These are phyloP conservation scores for Crotalus helleri DNA, from an alignment of 2,113 vertebrate genomes.

Conservation along the genomic window DNA sequence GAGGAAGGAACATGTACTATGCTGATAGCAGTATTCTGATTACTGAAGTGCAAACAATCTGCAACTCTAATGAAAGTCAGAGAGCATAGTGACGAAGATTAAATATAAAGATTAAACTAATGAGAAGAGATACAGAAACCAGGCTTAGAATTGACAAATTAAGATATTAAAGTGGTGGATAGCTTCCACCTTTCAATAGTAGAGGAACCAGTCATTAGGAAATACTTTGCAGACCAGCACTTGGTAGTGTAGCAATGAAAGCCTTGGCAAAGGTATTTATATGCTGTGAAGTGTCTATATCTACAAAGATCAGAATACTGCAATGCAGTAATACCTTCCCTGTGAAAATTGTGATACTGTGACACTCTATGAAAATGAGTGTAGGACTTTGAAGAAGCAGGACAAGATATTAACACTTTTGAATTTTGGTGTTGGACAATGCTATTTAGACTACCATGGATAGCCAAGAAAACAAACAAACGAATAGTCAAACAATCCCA, in stretches of 20 bases:
- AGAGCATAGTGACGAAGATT: background rate
- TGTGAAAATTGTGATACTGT: background rate
- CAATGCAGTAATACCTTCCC: background rate
- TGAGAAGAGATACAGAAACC: background rate
- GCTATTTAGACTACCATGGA: background rate
- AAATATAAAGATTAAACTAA: background rate
- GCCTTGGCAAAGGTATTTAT: background rate
- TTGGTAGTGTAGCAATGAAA: background rate
- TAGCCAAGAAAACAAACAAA: background rate
- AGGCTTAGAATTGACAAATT: background rate
- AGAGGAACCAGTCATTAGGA: background rate
- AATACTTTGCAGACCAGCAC: background rate
- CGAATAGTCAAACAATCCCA: background rate
- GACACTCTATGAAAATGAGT: background rate
- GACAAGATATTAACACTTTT: background rate
- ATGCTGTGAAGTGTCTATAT: background rate
- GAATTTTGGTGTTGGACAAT: background rate
- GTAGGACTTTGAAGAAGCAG: background rate
- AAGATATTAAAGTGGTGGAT: background rate
- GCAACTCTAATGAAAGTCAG: background rate
- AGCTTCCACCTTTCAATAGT: background rate
- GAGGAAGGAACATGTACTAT: background rate
- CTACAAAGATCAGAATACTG: background rate
- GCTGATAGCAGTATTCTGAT: background rate
- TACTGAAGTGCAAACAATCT: background rate